Conservation (phyloP, 2,113 vertebrate genomes). For the Tapirus terrestris region DNA sequence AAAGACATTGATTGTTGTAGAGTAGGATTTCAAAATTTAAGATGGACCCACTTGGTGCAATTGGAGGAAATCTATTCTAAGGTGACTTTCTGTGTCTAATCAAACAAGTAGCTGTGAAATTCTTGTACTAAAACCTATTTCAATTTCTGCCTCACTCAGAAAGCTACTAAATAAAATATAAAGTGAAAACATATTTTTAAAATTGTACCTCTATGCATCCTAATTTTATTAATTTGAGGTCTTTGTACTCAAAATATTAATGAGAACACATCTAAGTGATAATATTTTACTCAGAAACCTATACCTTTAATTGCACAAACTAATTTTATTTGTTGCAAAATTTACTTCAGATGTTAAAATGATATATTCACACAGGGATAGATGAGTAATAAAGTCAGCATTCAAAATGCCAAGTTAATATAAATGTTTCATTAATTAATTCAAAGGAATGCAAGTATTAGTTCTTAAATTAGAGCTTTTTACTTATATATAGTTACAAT, state of each 20-base stretch:
- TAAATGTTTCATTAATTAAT: constrained; percentile 61
- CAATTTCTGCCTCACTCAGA: not conserved
- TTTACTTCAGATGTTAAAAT: constrained; percentile 58
- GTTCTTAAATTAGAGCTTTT: constrained; percentile 58
- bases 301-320: constrained; percentile 51
- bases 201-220: not conserved
- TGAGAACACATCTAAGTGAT: not conserved
- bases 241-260: not conserved
- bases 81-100: not conserved
- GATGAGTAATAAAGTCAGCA: constrained; percentile 43
- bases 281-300: constrained; percentile 51
- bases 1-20: not conserved
- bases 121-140: not conserved
- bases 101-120: not conserved
- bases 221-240: constrained; percentile 48
- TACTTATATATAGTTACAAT: not conserved
- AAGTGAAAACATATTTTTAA: not conserved
- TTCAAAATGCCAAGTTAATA: constrained; percentile 57
- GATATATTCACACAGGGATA: constrained; percentile 22
- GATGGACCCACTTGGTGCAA: not conserved
- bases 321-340: constrained; percentile 59
- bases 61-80: not conserved
- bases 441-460: not conserved
- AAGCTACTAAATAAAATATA: constrained; percentile 14
- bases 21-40: constrained; percentile 6